Evolutionary conservation across 2,888 invertebrate genomes (phyloP).

Genomic region (Andrena minutula): DNA sequence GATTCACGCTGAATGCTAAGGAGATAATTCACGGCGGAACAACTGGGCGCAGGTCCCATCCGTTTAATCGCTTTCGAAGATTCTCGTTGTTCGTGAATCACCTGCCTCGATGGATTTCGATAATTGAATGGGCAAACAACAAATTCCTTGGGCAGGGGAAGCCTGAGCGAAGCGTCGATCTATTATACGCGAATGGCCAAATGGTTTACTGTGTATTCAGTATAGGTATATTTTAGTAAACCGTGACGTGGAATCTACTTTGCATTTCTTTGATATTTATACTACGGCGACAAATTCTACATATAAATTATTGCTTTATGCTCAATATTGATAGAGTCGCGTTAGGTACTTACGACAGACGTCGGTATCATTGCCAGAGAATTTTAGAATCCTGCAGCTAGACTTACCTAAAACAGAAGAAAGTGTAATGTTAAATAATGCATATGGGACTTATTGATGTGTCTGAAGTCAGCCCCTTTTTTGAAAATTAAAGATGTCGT

Average conservation of each 20-base stretch:
- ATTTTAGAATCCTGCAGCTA: no score
- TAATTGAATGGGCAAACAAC: not conserved
- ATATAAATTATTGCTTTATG: not conserved
- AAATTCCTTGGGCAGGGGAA: not conserved
- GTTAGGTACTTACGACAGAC: not conserved
- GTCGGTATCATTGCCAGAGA: not conserved
- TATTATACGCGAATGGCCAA: no score
- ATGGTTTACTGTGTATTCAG: not conserved
- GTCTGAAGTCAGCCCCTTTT: no score
- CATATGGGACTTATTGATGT: no score
- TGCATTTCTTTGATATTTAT: not conserved
- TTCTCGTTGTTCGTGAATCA: not conserved
- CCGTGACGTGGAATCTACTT: not conserved
- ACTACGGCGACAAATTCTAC: not conserved
- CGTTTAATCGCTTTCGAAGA: not conserved
- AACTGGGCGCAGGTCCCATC: not conserved
- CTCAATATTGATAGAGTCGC: not conserved
- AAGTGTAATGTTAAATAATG: not conserved
- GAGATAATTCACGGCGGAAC: slow-evolving; percentile 22
- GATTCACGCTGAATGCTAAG: slow-evolving; percentile 10
- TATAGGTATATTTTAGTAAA: not conserved
- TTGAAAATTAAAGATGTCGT: no score
- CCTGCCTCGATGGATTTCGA: not conserved
- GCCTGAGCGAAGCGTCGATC: no score
- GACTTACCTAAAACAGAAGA: slow-evolving; percentile 23